Base-by-base conservation (phyloP, 2,113 vertebrate species). In the Oryzias javanicus region DNA sequence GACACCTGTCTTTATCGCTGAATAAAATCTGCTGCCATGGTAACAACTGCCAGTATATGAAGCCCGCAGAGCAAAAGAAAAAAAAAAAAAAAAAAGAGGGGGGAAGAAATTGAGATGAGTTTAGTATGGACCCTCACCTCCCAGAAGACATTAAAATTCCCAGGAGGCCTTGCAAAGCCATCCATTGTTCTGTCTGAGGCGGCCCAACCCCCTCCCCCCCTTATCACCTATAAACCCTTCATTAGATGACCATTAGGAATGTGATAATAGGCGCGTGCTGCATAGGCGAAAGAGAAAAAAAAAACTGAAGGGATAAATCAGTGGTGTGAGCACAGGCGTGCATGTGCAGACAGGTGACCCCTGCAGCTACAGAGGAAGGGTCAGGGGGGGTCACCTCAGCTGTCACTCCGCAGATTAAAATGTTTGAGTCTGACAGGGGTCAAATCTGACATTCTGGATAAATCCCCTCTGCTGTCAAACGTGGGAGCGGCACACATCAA, bases 401-500 rank as follows among this genome's bases (percentile, higher is more conserved):
- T 90, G 91, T 86, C 82, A 67, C 42, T 41, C 70, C 77, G 77
- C 74, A 86, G 90, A 92, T 92, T 91, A 91, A 91, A 89, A 90
- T 88, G 89, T 89, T n/a, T 80, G 49, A 69, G 74, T 84, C 62
- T 78, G 86, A 86, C 86, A 87, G 78, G 49, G 83, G 84, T 85
- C 81, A 81, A 74, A 71, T 70, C 75, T 65, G 79, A 86, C 84
- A 82, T 75, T 72, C 68, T 56, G 62, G 76, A 70, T 87, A 64
- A 84, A 85, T 22, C 70, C 72, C 56, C 69, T 62, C 48, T 48
- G 55, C 81, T 65, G 74, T 71, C 83, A 79, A 65, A n/a, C 19
- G 6, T 14, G 16, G 14, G 24, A 52, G 42, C 50, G 64, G 63
- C 67, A 29, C 51, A 14, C 62, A 35, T 46, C 63, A 59, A 50